These are phyloP conservation scores for Cephus runcator DNA, from an alignment of 2,888 invertebrate genomes.

Conservation along the genomic window DNA sequence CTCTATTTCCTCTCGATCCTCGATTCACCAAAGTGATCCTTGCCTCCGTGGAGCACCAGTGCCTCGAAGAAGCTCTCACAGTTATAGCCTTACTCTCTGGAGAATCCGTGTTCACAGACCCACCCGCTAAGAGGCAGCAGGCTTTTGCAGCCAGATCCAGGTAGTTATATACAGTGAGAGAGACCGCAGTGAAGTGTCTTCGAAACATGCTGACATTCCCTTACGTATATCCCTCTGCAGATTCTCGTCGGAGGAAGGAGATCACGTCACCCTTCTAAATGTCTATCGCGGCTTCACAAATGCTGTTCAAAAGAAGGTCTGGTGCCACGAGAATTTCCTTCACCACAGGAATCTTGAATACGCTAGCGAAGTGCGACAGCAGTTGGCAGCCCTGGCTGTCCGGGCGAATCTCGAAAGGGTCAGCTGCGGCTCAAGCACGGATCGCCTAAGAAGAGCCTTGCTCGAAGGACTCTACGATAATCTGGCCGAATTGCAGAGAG, in stretches of 20 bases:
- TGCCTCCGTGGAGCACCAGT: conserved; percentile 79
- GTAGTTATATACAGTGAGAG: conserved; percentile 23
- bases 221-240: conserved; percentile 65
- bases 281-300: conserved; percentile 84
- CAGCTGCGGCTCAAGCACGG: conserved; percentile 56
- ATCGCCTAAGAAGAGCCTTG: conserved; percentile 75
- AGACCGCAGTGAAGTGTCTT: not conserved
- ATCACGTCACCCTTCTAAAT: conserved; percentile 91
- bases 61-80: conserved; percentile 84
- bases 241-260: conserved; percentile 88
- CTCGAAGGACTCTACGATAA: conserved; percentile 86
- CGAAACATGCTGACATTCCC: not conserved
- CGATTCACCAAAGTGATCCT: conserved; percentile 85
- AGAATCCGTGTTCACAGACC: conserved; percentile 85
- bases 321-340: conserved; percentile 92
- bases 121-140: conserved; percentile 80
- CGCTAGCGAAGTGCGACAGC: conserved; percentile 82
- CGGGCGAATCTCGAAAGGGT: conserved; percentile 57
- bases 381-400: conserved; percentile 71
- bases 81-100: conserved; percentile 89
- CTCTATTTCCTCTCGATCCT: conserved; percentile 92
- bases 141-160: conserved; percentile 76
- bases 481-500: conserved; percentile 82
- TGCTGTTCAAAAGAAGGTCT: conserved; percentile 77
- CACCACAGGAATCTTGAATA: conserved; percentile 85